Evolutionary conservation across 2,888 invertebrate genomes (phyloP).

Genomic region (Pristionchus japonicus): DNA sequence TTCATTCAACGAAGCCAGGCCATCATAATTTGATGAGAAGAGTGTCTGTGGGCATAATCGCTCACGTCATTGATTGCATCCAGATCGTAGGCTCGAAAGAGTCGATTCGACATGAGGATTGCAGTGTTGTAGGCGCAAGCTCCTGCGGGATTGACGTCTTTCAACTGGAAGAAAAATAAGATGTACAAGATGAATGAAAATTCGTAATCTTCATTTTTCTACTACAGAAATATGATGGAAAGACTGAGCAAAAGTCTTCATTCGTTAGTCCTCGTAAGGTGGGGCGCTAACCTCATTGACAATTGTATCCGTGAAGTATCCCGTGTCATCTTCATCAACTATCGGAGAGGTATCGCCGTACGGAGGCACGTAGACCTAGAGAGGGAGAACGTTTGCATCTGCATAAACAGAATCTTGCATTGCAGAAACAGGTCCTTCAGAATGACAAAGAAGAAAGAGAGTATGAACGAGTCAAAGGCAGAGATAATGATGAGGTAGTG

Average conservation of each 20-base stretch:
- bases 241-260: too few relatives aligned
- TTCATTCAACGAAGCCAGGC: too few relatives aligned
- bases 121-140: constrained; percentile 60
- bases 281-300: constrained; percentile 24
- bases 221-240: too few relatives aligned
- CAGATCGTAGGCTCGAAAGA: constrained; percentile 52
- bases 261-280: too few relatives aligned
- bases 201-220: too few relatives aligned
- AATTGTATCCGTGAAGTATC: neutral
- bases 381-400: neutral
- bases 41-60: too few relatives aligned
- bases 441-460: neutral
- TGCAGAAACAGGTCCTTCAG: too few relatives aligned
- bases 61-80: neutral
- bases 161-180: constrained; percentile 35
- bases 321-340: neutral
- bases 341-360: constrained; percentile 25
- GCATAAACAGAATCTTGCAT: too few relatives aligned
- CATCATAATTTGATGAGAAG: too few relatives aligned
- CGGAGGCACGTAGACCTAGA: constrained; percentile 40
- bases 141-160: neutral
- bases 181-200: too few relatives aligned
- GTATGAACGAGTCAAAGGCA: too few relatives aligned
- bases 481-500: too few relatives aligned
- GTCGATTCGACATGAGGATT: constrained; percentile 59